These are phyloP conservation scores for Saccostrea glomerata DNA, from an alignment of 1,140 invertebrate genomes.

Conservation along the genomic window DNA sequence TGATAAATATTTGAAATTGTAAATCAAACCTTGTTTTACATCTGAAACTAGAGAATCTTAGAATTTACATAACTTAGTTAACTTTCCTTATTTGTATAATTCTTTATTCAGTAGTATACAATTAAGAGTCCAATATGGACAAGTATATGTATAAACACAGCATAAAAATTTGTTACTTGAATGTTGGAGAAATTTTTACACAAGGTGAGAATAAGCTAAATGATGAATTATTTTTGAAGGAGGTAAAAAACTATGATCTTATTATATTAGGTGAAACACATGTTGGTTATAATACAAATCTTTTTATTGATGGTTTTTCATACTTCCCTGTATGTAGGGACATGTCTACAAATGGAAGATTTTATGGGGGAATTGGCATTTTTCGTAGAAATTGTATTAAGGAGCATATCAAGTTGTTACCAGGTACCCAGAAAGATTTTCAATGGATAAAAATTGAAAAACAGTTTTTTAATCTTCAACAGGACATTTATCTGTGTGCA, in stretches of 20 bases:
- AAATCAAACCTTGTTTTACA: background rate
- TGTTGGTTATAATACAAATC: slow-evolving; percentile 3
- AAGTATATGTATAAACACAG: background rate
- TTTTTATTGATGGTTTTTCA: background rate
- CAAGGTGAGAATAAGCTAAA: background rate
- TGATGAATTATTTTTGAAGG: slow-evolving; percentile 3
- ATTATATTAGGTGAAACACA: slow-evolving; percentile 27
- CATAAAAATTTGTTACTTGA: background rate
- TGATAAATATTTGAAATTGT: background rate
- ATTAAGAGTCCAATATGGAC: background rate
- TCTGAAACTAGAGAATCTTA: background rate
- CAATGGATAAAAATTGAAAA: no score
- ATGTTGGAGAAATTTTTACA: slow-evolving; percentile 15
- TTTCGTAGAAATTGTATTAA: slow-evolving; percentile 7
- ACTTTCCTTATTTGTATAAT: background rate
- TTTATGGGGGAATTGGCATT: slow-evolving; percentile 11
- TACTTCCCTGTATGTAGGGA: slow-evolving; percentile 31
- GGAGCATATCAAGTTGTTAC: no score
- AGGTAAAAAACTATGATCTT: background rate
- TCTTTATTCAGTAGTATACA: no score
- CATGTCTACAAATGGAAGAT: slow-evolving; percentile 31
- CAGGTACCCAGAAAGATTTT: no score
- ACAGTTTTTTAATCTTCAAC: background rate
- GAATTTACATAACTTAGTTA: slow-evolving; percentile 5
- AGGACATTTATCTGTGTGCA: slow-evolving; percentile 21